Percentiles rank a stretch among this genome's conserved stretches.
These are phyloP conservation scores for Microctenopoma steveboyesi DNA, from an alignment of 2,797 vertebrate genomes.

Conservation along the genomic window DNA sequence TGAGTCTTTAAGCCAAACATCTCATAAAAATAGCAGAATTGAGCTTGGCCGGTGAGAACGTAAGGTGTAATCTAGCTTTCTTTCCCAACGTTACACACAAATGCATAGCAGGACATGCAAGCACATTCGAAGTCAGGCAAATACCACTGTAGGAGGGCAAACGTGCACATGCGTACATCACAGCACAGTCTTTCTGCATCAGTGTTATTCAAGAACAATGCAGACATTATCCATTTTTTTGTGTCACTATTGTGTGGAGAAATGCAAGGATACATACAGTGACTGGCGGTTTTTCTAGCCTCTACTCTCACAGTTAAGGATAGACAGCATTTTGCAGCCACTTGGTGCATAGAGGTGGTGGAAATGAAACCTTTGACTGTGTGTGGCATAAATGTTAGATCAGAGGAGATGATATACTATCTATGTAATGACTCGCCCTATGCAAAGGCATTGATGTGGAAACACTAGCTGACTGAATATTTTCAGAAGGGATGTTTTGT, in stretches of 20 bases:
- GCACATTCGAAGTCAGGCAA: slow-evolving; percentile 83
- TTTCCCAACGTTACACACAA: slow-evolving; percentile 83
- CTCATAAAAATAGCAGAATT: slow-evolving; percentile 78
- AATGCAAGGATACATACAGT: slow-evolving; percentile 22
- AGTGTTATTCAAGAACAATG: slow-evolving; percentile 32
- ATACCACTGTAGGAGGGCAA: slow-evolving; percentile 75
- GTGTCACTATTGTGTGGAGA: slow-evolving; percentile 9
- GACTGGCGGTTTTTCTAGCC: slow-evolving; percentile 16
- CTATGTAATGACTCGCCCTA: slow-evolving; percentile 19
- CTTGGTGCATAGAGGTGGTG: slow-evolving; percentile 10
- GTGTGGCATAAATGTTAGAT: slow-evolving; percentile 15
- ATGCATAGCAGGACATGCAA: slow-evolving; percentile 82
- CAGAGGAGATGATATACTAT: slow-evolving; percentile 32
- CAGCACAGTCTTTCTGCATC: slow-evolving; percentile 84
- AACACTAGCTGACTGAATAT: background rate
- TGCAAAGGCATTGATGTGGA: background rate
- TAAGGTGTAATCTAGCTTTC: slow-evolving; percentile 98
- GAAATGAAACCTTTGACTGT: slow-evolving; percentile 20
- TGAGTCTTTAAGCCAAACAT: slow-evolving; percentile 76
- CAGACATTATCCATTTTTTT: slow-evolving; percentile 16
- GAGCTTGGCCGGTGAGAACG: slow-evolving; percentile 76
- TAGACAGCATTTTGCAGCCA: slow-evolving; percentile 20
- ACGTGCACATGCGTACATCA: slow-evolving; percentile 72
- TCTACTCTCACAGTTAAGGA: slow-evolving; percentile 9
- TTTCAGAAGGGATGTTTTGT: background rate